Conservation (phyloP, 2,888 invertebrate species). For the Cancer borealis region DNA sequence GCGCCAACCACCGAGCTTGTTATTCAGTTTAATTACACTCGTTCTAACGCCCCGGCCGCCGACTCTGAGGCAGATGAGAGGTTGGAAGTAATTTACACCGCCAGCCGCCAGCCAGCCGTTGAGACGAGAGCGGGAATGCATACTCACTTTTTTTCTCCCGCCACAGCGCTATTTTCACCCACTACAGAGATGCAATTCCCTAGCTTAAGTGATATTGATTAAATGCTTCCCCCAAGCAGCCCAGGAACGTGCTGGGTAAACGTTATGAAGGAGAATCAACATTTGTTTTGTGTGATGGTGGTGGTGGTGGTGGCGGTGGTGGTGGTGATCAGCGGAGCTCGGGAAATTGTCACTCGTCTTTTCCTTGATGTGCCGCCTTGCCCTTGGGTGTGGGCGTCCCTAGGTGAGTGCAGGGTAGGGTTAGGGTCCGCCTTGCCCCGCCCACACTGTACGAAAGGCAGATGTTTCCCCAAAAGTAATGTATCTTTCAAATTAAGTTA, state of each 20-base stretch:
- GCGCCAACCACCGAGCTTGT: constrained; percentile 54
- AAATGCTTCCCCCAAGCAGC: not conserved
- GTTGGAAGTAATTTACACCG: constrained; percentile 38
- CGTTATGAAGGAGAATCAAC: not conserved
- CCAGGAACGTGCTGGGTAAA: not conserved
- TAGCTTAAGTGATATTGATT: constrained; percentile 20
- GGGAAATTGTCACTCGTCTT: not conserved
- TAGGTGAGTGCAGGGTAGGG: not conserved
- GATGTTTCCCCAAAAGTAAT: not conserved
- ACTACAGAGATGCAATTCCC: not conserved
- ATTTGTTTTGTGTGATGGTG: not conserved
- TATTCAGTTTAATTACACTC: constrained; percentile 63
- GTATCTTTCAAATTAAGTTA: not conserved
- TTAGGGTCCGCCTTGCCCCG: not conserved
- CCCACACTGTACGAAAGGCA: not conserved
- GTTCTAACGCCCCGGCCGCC: constrained; percentile 57
- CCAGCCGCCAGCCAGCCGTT: constrained; percentile 16
- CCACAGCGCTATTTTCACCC: constrained; percentile 5
- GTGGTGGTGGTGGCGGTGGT: not conserved
- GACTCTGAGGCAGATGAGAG: constrained; percentile 55
- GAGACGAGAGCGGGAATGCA: constrained; percentile 12
- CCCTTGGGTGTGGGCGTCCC: not conserved
- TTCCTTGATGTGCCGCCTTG: constrained; percentile 20
- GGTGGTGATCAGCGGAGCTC: not conserved
- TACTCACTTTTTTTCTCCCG: not conserved